Evolutionary conservation across 2,797 vertebrate genomes (phyloP).

Genomic region (Alcedo atthis): DNA sequence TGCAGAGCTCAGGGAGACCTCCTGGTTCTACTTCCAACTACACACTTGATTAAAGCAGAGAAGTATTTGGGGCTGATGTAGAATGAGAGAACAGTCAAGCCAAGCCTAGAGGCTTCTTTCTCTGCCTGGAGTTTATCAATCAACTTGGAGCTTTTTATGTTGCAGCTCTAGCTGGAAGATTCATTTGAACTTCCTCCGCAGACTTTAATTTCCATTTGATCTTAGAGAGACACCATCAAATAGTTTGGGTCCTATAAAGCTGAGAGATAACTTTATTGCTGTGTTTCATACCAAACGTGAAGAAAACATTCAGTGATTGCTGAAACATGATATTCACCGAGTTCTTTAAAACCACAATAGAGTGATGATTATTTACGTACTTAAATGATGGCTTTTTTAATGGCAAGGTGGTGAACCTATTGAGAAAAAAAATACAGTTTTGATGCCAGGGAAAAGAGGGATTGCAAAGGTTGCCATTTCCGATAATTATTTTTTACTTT

Average conservation of each 20-base stretch:
- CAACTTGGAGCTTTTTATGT: conserved; percentile 67
- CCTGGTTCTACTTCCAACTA: background rate
- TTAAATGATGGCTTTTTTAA: conserved; percentile 43
- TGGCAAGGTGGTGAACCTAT: conserved; percentile 25
- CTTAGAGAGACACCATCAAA: conserved; percentile 66
- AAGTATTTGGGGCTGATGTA: background rate
- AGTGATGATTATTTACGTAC: conserved; percentile 32
- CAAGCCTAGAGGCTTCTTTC: conserved; percentile 68
- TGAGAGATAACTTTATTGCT: conserved; percentile 56
- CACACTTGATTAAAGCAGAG: background rate
- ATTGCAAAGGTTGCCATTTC: conserved; percentile 35
- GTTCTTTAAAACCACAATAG: conserved; percentile 59
- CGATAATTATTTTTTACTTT: conserved; percentile 46
- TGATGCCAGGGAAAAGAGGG: background rate
- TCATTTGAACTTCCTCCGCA: conserved; percentile 73
- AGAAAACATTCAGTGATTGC: conserved; percentile 45
- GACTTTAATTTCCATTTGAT: conserved; percentile 69
- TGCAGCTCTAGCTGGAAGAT: conserved; percentile 63
- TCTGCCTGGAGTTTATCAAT: conserved; percentile 69
- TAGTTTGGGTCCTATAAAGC: conserved; percentile 51
- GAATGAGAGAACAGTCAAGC: conserved; percentile 47
- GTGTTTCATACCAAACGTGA: conserved; percentile 55
- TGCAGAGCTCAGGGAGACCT: background rate
- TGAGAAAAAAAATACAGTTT: conserved; percentile 26
- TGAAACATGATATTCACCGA: conserved; percentile 40